Evolutionary conservation across 2,888 invertebrate species (phyloP), one percentile per base, ranked within the genome.

Genomic region (Rhodophaea formosa): DNA sequence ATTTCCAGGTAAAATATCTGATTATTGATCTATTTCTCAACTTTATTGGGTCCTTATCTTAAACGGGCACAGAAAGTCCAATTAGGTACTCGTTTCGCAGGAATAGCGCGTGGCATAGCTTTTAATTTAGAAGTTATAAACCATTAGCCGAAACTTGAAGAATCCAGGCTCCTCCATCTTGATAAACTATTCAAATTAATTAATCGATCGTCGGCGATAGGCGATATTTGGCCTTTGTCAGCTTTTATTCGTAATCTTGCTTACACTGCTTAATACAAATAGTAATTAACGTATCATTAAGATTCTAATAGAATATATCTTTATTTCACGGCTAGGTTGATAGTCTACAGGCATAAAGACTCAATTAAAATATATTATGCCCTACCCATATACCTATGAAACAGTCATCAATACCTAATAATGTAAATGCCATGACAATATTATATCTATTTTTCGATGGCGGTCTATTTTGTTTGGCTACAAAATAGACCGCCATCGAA

Each of bases 101-200:
- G 10, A 44, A 45, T 55, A 35, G 16, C 46, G 44, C 35, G 8
- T 45, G 16, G 29, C 39, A 58, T 58, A 51, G 43, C 56, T 53
- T 57, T 57, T 57, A 57, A 58, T 61, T 59, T 59, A 59, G 55
- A 59, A 61, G 57, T 60, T 57, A 57, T 43, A 61, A 57, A 54
- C 57, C 59, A 62, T 62, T 58, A 56, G 44, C 49, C 56, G 46
- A 58, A 17, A 57, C 52, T 57, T 53, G 16, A n/a, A 58, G 53
- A 56, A 29, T 17, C 56, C 47, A 42, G 14, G 17, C 10, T 45
- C 44, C 23, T 23, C 56, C 39, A 39, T 56, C 47, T 56, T 56
- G 15, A 56, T 47, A 47, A 56, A 51, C 56, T 43, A 49, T 51
- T 56, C 49, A 29, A 56, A 56, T 47, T 55, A 47, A 55, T 55